phyloP scores from a whole-genome alignment of 2,797 vertebrate genomes.

The Cheirogaleus major region DNA sequence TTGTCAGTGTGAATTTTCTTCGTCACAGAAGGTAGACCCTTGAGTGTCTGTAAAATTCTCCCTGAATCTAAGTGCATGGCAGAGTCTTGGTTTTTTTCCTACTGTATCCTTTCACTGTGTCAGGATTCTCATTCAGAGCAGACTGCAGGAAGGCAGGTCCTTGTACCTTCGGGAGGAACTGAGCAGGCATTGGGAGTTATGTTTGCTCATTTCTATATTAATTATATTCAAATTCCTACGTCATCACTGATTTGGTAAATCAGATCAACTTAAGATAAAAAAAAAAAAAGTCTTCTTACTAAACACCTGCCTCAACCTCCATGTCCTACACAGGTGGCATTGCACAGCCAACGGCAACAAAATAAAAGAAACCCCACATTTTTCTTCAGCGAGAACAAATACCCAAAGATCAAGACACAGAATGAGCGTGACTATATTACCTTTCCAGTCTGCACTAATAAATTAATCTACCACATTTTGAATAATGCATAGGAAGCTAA shows the following conservation, averaged over 20 bases:
- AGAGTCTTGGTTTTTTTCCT: accelerated
- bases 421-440: neutral
- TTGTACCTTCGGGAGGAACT: neutral
- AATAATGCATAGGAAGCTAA: neutral
- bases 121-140: too few species aligned
- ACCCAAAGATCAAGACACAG: neutral
- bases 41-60: too few species aligned
- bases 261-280: neutral
- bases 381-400: neutral
- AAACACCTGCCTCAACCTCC: too few species aligned
- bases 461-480: neutral
- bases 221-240: neutral
- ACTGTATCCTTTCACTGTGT: neutral
- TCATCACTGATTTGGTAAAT: neutral
- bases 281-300: too few species aligned
- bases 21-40: accelerated
- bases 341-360: neutral
- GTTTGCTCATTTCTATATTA: neutral
- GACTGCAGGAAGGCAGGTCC: accelerated
- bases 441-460: neutral
- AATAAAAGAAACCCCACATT: neutral
- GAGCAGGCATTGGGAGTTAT: neutral
- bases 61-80: accelerated
- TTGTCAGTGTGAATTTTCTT: neutral
- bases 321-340: neutral